Evolutionary conservation across 37 sponge, comb jelly and placozoan species (phyloP).

Genomic region (Lycopodina hypogea): DNA sequence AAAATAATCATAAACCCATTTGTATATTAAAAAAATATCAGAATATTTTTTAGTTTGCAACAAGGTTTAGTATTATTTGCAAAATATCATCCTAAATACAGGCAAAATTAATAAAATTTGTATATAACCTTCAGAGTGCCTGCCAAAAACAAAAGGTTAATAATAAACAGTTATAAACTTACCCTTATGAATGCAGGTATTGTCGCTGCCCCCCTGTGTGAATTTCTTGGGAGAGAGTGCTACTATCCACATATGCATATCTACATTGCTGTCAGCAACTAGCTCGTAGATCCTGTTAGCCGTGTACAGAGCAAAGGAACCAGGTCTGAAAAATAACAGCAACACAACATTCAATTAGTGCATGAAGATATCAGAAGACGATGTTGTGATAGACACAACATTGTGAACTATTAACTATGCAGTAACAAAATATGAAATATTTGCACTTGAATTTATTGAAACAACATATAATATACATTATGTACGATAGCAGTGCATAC

Average conservation of each 20-base stretch:
- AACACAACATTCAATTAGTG: neutral
- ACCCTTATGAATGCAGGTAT: constrained; percentile 34
- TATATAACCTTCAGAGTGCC: no score
- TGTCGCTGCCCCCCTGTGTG: constrained; percentile 40
- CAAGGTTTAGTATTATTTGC: neutral
- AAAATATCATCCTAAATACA: no score
- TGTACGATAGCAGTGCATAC: no score
- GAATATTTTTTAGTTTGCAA: neutral
- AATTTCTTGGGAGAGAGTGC: constrained; percentile 69
- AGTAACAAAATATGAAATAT: neutral
- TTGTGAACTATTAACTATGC: neutral
- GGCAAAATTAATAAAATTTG: no score
- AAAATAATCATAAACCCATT: neutral
- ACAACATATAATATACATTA: no score
- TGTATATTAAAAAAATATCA: neutral
- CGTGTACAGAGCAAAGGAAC: constrained; percentile 77
- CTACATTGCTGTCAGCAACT: constrained; percentile 53
- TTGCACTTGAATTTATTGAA: no score
- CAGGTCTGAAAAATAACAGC: constrained; percentile 46
- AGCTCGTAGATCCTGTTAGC: constrained; percentile 67
- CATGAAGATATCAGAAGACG: no score
- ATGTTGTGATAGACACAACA: no score
- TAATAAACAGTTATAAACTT: no score
- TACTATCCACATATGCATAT: constrained; percentile 86
- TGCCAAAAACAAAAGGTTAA: no score